Percentiles rank a stretch among this genome's conserved stretches.
Evolutionary conservation across 2,113 vertebrate species (phyloP).

Genomic region (Nettapus auritus): DNA sequence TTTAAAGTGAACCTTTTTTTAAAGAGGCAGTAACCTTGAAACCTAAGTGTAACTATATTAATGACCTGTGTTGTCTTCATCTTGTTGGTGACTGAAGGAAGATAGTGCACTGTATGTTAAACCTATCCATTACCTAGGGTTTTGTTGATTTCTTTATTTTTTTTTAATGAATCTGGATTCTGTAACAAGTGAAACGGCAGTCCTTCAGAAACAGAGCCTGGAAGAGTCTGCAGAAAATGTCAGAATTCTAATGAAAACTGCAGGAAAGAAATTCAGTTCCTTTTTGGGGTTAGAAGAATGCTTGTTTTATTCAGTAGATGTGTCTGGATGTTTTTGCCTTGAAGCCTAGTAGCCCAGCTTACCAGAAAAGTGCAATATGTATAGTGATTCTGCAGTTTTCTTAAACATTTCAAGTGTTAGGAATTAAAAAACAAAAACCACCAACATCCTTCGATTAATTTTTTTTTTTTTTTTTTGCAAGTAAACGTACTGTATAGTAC

Average conservation of each 20-base stretch:
- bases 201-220: slow-evolving; percentile 64
- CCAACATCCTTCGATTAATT: neutral
- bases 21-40: slow-evolving; percentile 17
- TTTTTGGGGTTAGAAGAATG: slow-evolving; percentile 39
- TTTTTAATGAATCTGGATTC: neutral
- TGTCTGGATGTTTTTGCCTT: slow-evolving; percentile 67
- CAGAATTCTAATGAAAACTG: slow-evolving; percentile 60
- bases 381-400: slow-evolving; percentile 70
- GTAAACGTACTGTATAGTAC: slow-evolving; percentile 31
- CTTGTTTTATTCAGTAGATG: slow-evolving; percentile 45
- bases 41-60: slow-evolving; percentile 64
- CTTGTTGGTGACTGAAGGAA: slow-evolving; percentile 64
- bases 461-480: slow-evolving; percentile 1
- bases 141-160: neutral
- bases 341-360: slow-evolving; percentile 66
- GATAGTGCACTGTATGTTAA: slow-evolving; percentile 42
- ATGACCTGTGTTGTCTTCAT: slow-evolving; percentile 48
- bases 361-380: slow-evolving; percentile 80
- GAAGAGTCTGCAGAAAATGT: slow-evolving; percentile 41
- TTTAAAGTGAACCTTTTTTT: slow-evolving; percentile 28
- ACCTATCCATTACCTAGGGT: slow-evolving; percentile 37
- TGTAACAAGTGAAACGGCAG: slow-evolving; percentile 40
- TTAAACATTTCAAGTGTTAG: slow-evolving; percentile 71
- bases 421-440: neutral
- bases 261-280: slow-evolving; percentile 55